Percentiles rank a stretch among this genome's conserved stretches.
Conservation (phyloP, 2,888 invertebrate species). For the Poecilus cupreus region DNA sequence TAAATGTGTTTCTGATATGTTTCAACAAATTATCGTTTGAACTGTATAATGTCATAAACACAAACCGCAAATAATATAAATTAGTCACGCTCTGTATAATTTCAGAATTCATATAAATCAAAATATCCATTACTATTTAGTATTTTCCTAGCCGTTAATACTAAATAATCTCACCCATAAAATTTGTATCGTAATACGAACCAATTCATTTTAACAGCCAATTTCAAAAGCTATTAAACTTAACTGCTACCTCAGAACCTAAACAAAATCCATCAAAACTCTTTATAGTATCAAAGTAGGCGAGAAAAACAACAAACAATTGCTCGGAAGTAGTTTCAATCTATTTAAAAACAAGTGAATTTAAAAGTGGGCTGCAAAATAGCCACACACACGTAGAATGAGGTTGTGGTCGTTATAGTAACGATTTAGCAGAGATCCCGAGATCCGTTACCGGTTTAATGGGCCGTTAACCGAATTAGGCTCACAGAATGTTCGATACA, state of each 20-base stretch:
- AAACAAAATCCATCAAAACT: conserved; percentile 5
- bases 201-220: background rate
- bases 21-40: background rate
- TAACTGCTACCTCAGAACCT: background rate
- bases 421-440: conserved; percentile 12
- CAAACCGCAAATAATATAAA: background rate
- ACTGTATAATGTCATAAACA: background rate
- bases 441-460: conserved; percentile 22
- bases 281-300: background rate
- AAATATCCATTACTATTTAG: conserved; percentile 3
- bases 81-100: background rate
- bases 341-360: background rate
- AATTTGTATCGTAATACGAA: background rate
- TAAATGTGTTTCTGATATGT: background rate
- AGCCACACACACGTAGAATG: background rate
- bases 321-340: background rate
- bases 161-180: background rate
- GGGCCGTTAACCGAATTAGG: conserved; percentile 26
- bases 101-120: background rate
- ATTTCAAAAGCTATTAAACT: background rate
- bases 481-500: conserved; percentile 14
- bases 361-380: background rate
- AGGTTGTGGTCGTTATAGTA: background rate
- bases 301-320: conserved; percentile 14
- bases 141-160: background rate